Conservation (phyloP, 1,140 invertebrate species). For the Scaptomyza hsui region DNA sequence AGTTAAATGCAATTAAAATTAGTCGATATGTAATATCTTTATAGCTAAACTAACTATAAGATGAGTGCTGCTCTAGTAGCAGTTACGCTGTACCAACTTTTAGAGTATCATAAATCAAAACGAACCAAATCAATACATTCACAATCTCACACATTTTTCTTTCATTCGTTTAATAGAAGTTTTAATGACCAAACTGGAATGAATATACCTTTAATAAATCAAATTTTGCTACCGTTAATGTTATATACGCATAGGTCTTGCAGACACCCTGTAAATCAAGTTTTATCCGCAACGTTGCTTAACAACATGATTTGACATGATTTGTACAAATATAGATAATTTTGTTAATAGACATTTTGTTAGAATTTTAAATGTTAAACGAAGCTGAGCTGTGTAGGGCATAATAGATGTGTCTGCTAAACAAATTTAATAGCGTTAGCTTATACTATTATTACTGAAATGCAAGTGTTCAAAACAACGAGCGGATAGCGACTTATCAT, state of each 20-base stretch:
- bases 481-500: background rate
- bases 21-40: constrained; percentile 56
- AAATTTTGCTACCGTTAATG: constrained; percentile 57
- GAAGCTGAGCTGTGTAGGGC: constrained; percentile 16
- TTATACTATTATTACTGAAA: constrained; percentile 11
- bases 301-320: constrained; percentile 17
- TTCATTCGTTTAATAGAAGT: constrained; percentile 27
- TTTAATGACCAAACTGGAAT: constrained; percentile 42
- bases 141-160: constrained; percentile 12
- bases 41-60: constrained; percentile 17
- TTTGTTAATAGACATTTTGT: background rate
- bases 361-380: constrained; percentile 4
- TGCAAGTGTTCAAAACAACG: constrained; percentile 18
- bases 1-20: constrained; percentile 71
- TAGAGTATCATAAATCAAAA: constrained; percentile 27
- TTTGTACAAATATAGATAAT: constrained; percentile 12
- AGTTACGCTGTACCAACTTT: constrained; percentile 38
- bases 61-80: constrained; percentile 2
- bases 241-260: constrained; percentile 23
- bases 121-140: constrained; percentile 21
- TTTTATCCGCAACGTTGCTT: constrained; percentile 16
- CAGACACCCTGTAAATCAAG: constrained; percentile 32
- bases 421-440: constrained; percentile 14
- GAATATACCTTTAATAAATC: constrained; percentile 51
- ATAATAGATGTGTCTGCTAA: constrained; percentile 5